Conservation (phyloP, 2,888 invertebrate species). For the Saturnia pavonia region DNA sequence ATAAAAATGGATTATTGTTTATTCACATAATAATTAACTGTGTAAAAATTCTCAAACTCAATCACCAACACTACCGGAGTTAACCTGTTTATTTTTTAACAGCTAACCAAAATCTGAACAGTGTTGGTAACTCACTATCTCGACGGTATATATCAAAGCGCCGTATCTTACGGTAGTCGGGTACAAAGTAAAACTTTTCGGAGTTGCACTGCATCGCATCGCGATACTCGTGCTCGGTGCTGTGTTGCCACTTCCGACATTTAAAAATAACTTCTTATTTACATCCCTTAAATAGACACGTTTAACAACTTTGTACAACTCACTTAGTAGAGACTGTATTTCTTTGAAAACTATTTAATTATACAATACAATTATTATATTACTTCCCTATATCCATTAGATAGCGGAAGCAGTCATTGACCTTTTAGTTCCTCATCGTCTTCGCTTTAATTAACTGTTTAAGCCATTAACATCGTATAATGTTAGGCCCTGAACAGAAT, state of each 20-base stretch:
- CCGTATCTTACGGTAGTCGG: slow-evolving; percentile 38
- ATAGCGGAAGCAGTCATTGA: neutral
- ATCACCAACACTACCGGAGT: slow-evolving; percentile 7
- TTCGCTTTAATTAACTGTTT: neutral
- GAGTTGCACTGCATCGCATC: slow-evolving; percentile 41
- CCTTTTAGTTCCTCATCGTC: neutral
- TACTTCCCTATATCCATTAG: neutral
- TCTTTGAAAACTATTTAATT: neutral
- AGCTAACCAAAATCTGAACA: slow-evolving; percentile 46
- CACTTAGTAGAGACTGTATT: neutral
- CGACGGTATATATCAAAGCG: slow-evolving; percentile 47
- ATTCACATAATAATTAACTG: neutral
- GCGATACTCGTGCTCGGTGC: slow-evolving; percentile 32
- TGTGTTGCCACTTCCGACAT: slow-evolving; percentile 19
- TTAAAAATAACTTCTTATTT: slow-evolving; percentile 14
- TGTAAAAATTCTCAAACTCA: neutral
- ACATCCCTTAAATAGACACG: neutral
- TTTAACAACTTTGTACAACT: neutral
- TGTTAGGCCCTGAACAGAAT: neutral
- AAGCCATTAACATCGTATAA: neutral
- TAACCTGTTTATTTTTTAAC: slow-evolving; percentile 26
- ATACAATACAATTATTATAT: neutral
- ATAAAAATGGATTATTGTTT: neutral
- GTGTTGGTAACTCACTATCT: slow-evolving; percentile 47
- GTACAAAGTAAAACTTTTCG: slow-evolving; percentile 46